Evolutionary conservation across 2,113 vertebrate species (phyloP).

Genomic region (Tyrannus savana): DNA sequence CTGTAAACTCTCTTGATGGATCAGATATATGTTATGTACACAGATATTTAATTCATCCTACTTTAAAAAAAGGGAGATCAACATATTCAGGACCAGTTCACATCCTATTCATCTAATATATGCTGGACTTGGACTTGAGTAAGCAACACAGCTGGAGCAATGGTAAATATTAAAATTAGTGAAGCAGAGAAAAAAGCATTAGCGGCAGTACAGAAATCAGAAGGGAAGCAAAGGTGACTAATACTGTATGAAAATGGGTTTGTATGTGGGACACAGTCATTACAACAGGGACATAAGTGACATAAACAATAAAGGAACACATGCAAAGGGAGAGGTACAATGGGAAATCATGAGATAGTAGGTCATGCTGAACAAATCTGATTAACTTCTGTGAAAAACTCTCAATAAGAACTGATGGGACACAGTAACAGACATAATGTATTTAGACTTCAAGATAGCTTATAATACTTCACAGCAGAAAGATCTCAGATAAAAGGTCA

Average conservation of each 20-base stretch:
- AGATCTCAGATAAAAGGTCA: constrained; percentile 4
- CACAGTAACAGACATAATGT: constrained; percentile 12
- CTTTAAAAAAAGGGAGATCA: not conserved
- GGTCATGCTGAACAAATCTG: constrained; percentile 52
- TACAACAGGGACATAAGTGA: not conserved
- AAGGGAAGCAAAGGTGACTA: constrained; percentile 8
- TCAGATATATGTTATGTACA: not conserved
- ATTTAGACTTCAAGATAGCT: constrained; percentile 15
- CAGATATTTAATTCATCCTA: not conserved
- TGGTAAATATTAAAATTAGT: not conserved
- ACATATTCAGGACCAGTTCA: not conserved
- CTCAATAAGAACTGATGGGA: constrained; percentile 28
- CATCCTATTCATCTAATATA: not conserved
- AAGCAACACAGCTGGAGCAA: not conserved
- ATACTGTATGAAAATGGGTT: not conserved
- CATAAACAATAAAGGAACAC: constrained; percentile 30
- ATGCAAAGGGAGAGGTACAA: not conserved
- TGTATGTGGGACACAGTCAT: not conserved
- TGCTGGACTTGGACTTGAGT: not conserved
- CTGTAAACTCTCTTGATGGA: not conserved
- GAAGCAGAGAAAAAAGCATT: not conserved
- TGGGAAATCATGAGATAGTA: not conserved
- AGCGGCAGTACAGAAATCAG: not conserved
- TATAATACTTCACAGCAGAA: not conserved
- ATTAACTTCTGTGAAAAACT: constrained; percentile 24